Evolutionary conservation across 1,140 invertebrate species (phyloP).

Genomic region (Drosophila aff.): DNA sequence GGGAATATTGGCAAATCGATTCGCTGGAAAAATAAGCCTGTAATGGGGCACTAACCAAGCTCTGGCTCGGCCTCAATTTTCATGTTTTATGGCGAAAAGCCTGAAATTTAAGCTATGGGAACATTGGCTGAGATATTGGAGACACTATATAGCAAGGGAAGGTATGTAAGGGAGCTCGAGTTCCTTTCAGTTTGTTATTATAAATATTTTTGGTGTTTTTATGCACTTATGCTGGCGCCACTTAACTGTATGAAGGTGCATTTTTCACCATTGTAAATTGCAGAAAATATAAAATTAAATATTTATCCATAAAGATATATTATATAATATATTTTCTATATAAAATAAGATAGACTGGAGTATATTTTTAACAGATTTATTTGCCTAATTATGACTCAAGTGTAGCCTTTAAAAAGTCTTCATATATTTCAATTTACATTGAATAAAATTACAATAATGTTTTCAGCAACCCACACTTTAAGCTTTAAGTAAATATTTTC

Average conservation of each 20-base stretch:
- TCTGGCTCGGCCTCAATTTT: slow-evolving; percentile 9
- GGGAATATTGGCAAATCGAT: slow-evolving; percentile 59
- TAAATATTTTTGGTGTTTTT: neutral
- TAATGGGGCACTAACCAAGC: slow-evolving; percentile 30
- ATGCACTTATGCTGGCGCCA: neutral
- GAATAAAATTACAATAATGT: neutral
- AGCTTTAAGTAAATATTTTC: neutral
- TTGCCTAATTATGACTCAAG: too few relatives aligned
- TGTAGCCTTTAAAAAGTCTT: too few relatives aligned
- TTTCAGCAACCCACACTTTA: neutral
- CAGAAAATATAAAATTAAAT: too few relatives aligned
- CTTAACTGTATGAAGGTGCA: neutral
- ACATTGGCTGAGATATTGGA: slow-evolving; percentile 2
- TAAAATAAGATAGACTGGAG: too few relatives aligned
- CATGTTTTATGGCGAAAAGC: slow-evolving; percentile 24
- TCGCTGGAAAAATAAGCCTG: slow-evolving; percentile 67
- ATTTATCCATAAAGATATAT: too few relatives aligned
- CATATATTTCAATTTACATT: neutral
- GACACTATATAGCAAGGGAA: neutral
- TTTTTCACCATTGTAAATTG: neutral
- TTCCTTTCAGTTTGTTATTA: neutral
- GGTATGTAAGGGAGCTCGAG: neutral
- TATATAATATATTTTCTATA: too few relatives aligned
- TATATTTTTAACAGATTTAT: too few relatives aligned
- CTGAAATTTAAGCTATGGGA: slow-evolving; percentile 18